Percentiles rank a stretch among this genome's conserved stretches.
Evolutionary conservation across 2,888 invertebrate species (phyloP).

Genomic region (Perithous albicinctus): DNA sequence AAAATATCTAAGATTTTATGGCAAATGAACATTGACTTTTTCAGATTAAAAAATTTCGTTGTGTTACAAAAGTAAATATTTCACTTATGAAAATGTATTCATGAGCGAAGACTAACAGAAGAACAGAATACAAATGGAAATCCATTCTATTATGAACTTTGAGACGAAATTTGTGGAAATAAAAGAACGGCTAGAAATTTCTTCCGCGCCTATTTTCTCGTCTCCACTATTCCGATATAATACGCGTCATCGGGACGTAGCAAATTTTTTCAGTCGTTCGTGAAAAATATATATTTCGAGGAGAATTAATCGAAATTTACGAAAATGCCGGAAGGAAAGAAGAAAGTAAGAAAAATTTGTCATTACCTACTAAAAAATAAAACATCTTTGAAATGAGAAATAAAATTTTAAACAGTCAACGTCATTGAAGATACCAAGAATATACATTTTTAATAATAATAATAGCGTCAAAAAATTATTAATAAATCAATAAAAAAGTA

Average conservation of each 20-base stretch:
- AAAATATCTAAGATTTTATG: no score
- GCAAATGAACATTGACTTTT: no score
- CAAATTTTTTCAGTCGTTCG: conserved; percentile 2
- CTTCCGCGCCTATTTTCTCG: conserved; percentile 38
- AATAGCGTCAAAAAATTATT: no score
- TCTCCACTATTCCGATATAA: conserved; percentile 6
- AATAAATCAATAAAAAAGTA: no score
- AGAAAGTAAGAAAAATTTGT: conserved; percentile 54
- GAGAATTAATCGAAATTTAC: conserved; percentile 38
- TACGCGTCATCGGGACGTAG: background rate
- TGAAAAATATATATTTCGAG: conserved; percentile 36
- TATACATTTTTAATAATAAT: no score
- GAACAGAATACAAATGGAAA: background rate
- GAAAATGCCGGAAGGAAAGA: conserved; percentile 70
- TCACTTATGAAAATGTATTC: no score
- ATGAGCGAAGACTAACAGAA: background rate
- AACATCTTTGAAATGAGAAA: no score
- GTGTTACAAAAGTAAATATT: no score
- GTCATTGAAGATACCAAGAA: no score
- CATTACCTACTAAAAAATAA: background rate
- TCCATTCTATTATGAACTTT: background rate
- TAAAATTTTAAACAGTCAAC: no score
- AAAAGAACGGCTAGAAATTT: conserved; percentile 14
- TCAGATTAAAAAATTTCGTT: no score
- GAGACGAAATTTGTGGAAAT: conserved; percentile 9